Base-by-base conservation (phyloP, 2,797 vertebrate genomes). In the Acrossocheilus wenchowensis region DNA sequence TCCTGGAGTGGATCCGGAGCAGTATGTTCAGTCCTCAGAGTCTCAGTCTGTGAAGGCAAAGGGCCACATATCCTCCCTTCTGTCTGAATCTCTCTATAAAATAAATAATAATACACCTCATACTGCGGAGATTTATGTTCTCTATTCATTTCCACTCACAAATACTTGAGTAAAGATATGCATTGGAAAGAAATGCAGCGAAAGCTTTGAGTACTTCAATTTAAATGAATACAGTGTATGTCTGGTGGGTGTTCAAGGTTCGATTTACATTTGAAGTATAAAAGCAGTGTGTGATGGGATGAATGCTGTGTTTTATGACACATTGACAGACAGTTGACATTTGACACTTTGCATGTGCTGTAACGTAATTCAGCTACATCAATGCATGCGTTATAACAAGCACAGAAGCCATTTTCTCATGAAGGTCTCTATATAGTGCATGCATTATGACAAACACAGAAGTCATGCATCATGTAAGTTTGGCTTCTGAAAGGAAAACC, bases 41-140 rank as follows among this genome's bases (percentile, higher is more conserved):
- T 21, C 64, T 91, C 52, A 83, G 92, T 92, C 94, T 90, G 90
- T 92, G 93, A 92, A 93, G 93, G 94, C 94, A 96, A 94, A 94
- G 93, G 94, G 57, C 9, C 30, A 36, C 30, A 19, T 2, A 68
- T 68, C 6, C 6, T 4, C 15, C 6, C 62, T 34, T 23, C 30
- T 34, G 14, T 34, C 62, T 68, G 3, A 3, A 17, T 68, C 15
- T 68, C 64, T 17, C 14, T 8, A 17, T 17, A 4, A 92, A 95
- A 96, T 96, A 91, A 94, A 96, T 97, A 94, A 96, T 97, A 96
- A 93, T 96, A 95, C 93, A 92, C 88, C 95, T 91, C 89, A 82
- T 93, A 9, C 95, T 94, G 91, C 94, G 92, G 89, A 92, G 93
- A 94, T 94, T 91, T 91, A 92, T 93, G 81, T 89, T 91, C 92